These are phyloP conservation scores for Conus canariensis DNA, from an alignment of 2,888 invertebrate species.

Conservation along the genomic window DNA sequence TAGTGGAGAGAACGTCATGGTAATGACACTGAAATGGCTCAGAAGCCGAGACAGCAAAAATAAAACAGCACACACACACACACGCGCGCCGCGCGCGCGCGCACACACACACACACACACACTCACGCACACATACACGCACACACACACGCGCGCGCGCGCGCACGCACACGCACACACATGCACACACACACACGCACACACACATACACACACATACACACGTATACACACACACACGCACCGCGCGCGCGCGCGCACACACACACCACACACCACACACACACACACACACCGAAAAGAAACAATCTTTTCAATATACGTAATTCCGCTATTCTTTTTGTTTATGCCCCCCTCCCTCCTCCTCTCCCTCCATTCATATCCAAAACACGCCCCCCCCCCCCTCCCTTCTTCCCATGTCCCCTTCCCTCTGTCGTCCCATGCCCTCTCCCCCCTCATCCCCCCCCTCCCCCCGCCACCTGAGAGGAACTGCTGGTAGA, in stretches of 20 bases:
- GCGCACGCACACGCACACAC: not conserved
- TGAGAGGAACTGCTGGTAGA: constrained; percentile 17
- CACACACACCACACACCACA: not conserved
- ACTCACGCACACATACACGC: not conserved
- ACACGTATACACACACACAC: not conserved
- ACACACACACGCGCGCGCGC: not conserved
- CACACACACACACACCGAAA: not conserved
- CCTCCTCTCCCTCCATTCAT: not conserved
- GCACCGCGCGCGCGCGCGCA: too few relatives aligned
- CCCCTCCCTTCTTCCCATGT: not conserved
- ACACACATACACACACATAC: not conserved
- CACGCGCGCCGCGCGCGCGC: not conserved
- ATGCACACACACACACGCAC: constrained; percentile 6
- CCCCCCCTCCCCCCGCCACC: not conserved
- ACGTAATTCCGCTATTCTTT: too few relatives aligned
- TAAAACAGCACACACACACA: not conserved
- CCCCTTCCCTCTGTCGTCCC: not conserved
- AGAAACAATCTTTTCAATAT: too few relatives aligned
- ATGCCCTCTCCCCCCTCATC: not conserved
- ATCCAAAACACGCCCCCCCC: not conserved
- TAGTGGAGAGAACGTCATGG: too few relatives aligned
- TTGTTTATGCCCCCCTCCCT: not conserved
- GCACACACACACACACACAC: constrained; percentile 6
- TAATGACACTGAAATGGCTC: too few relatives aligned
- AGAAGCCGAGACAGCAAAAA: not conserved